Evolutionary conservation across 2,797 vertebrate genomes (phyloP), one percentile per base, ranked within the genome.

Genomic region (Amniataba percoides): DNA sequence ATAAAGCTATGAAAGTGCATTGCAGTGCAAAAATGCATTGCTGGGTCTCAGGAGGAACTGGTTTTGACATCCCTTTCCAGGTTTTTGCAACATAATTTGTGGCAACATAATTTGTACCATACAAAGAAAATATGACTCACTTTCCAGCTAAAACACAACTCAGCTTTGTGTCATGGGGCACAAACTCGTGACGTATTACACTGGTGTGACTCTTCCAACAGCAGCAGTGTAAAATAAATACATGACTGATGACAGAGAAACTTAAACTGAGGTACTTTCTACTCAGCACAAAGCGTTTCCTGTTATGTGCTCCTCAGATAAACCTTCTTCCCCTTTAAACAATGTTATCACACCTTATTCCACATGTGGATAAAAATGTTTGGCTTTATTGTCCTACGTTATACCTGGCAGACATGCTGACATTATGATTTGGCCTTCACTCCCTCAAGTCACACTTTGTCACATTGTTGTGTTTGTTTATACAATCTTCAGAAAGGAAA

Each of bases 261-360:
- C 27, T 27, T 27, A 27, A 27, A 27, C 27, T 27, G 2, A 21
- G 67, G 36, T 27, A 65, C 57, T 62, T 57, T 79, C 9, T 51
- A 4, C 27, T 3, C 40, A 14, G 14, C 40, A 48, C n/a, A 27
- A 13, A 1, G 21, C 53, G n/a, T 43, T 48, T 68, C 12, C 0
- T n/a, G 21, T 7, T 19, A 4, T 9, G 11, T n/a, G 7, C 8
- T 27, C 21, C 18, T 15, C 12, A 19, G 43, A 55, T n/a, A 51
- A 34, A 34, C 4, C 18, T 21, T 1, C 1, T 14, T 9, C 39
- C 12, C 25, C 27, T 36, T 6, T 12, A n/a, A 48, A 55, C 31
- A 69, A 4, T 27, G 2, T 19, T 56, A 19, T 61, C 53, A 51
- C 16, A 1, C 21, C 11, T 55, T 15, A 59, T 11, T 2, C 7